These are phyloP conservation scores for Crotalus viridis DNA, from an alignment of 2,113 vertebrate species.

Conservation along the genomic window DNA sequence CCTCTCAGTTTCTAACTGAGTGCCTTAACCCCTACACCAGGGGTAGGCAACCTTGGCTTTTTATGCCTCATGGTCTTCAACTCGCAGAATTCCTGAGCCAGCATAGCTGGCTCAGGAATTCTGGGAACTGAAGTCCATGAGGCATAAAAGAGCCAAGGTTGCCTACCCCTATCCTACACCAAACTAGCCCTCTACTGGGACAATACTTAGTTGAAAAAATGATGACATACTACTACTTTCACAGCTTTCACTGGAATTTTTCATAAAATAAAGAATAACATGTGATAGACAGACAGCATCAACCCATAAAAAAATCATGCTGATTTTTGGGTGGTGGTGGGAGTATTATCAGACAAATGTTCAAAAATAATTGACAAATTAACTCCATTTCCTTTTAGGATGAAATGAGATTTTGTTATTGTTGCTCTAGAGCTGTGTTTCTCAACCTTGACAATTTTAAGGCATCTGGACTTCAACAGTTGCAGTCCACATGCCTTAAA, in stretches of 20 bases:
- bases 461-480: too few relatives aligned
- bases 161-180: background rate
- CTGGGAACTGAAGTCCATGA: too few relatives aligned
- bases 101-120: too few relatives aligned
- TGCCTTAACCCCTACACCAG: background rate
- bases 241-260: background rate
- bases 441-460: too few relatives aligned
- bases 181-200: background rate
- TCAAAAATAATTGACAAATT: background rate
- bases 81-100: too few relatives aligned
- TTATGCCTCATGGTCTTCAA: too few relatives aligned
- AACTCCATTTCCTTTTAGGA: background rate
- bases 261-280: background rate
- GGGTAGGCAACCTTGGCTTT: too few relatives aligned
- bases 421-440: background rate
- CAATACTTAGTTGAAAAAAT: background rate
- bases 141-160: too few relatives aligned
- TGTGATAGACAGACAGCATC: background rate
- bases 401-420: background rate
- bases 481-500: too few relatives aligned
- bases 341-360: background rate
- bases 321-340: background rate
- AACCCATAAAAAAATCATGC: background rate
- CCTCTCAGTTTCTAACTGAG: background rate
- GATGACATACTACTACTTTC: background rate